Percentiles rank a stretch among this genome's conserved stretches.
Conservation (phyloP, 1,140 invertebrate genomes). For the Adoxophyes honmai region DNA sequence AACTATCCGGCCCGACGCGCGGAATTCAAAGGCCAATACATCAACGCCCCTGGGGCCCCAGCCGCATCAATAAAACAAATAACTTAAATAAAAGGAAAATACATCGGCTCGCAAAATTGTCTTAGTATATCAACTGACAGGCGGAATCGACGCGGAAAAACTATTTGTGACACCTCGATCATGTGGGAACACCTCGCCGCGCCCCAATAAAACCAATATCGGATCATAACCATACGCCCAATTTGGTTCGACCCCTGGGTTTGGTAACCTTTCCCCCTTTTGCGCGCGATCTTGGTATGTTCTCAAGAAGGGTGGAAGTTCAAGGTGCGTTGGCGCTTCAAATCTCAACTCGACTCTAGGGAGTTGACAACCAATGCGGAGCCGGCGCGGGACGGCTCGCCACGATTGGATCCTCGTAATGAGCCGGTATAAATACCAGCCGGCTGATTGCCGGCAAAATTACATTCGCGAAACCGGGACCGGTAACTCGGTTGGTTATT, state of each 20-base stretch:
- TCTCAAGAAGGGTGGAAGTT: not conserved
- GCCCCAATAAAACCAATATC: slow-evolving; percentile 43
- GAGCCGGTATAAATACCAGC: slow-evolving; percentile 47
- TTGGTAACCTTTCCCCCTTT: too few species aligned
- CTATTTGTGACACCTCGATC: slow-evolving; percentile 48
- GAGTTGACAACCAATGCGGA: slow-evolving; percentile 43
- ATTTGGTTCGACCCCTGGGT: not conserved
- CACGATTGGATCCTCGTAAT: slow-evolving; percentile 52
- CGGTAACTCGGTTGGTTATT: slow-evolving; percentile 43
- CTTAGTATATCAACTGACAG: slow-evolving; percentile 13
- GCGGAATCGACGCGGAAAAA: slow-evolving; percentile 39
- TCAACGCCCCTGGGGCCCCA: not conserved
- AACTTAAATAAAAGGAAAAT: slow-evolving; percentile 15
- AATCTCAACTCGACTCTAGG: slow-evolving; percentile 39
- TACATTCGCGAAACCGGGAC: slow-evolving; percentile 29
- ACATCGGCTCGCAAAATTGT: slow-evolving; percentile 7
- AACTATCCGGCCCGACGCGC: not conserved
- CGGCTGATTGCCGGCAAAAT: slow-evolving; percentile 35
- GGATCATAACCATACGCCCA: slow-evolving; percentile 32
- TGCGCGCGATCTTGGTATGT: too few species aligned
- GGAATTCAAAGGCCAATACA: slow-evolving; percentile 4
- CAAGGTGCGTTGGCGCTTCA: slow-evolving; percentile 6
- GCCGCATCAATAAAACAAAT: slow-evolving; percentile 10
- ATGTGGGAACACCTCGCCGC: slow-evolving; percentile 29
- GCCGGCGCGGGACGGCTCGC: slow-evolving; percentile 21